These are phyloP conservation scores for Lepetodrilus schrolli DNA, from an alignment of 2,888 invertebrate genomes.

Conservation along the genomic window DNA sequence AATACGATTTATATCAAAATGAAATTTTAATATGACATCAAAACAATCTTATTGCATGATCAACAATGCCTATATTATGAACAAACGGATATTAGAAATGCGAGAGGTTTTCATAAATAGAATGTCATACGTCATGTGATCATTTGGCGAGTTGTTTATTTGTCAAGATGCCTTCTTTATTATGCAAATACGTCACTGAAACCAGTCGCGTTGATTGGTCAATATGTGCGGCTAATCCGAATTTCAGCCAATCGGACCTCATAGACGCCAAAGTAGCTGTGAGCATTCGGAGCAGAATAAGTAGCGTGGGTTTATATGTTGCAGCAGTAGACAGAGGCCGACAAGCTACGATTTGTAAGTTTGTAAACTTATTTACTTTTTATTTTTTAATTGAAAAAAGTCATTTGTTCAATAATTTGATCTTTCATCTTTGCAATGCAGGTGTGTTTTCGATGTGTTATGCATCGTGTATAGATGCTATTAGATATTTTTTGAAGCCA, in stretches of 20 bases:
- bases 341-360: conserved; percentile 19
- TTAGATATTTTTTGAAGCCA: conserved; percentile 1
- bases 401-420: conserved; percentile 40
- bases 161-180: conserved; percentile 40
- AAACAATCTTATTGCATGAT: no score
- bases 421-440: conserved; percentile 40
- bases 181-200: conserved; percentile 49
- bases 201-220: conserved; percentile 59
- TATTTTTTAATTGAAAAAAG: conserved; percentile 36
- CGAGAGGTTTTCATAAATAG: no score
- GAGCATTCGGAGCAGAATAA: conserved; percentile 22
- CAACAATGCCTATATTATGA: no score
- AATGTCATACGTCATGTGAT: conserved; percentile 39
- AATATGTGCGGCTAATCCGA: conserved; percentile 56
- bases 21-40: no score
- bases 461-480: conserved; percentile 3
- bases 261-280: conserved; percentile 7
- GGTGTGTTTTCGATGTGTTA: conserved; percentile 33
- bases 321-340: conserved; percentile 1
- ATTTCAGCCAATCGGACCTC: conserved; percentile 59
- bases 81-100: no score
- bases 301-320: conserved; percentile 32
- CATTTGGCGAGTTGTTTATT: conserved; percentile 38
- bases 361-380: conserved; percentile 17
- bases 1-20: no score